Evolutionary conservation across 2,113 vertebrate species (phyloP), one percentile per base, ranked within the genome.

Genomic region (Ranitomeya variabilis): DNA sequence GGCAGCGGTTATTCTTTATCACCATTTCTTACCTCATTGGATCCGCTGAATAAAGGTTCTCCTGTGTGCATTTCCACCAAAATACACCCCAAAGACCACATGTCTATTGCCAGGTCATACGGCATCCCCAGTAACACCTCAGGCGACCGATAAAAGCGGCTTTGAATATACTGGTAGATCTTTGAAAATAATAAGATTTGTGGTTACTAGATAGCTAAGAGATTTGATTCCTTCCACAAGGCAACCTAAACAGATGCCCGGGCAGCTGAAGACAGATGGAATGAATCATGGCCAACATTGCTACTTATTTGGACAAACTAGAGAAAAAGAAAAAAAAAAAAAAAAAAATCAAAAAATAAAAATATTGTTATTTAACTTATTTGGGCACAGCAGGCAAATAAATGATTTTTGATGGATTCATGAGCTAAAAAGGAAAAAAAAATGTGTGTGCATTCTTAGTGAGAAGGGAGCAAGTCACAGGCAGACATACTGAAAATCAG

Each of bases 161-260:
- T 98, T 95, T 98, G 97, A 93, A 98, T 98, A 91, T 98, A 98
- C 95, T 98, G 97, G 91, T 98, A 98, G 92, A 98, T 98, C 97
- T 98, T 90, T 55, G 26, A 79, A 86, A 76, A 86, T 78, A 86
- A 77, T 60, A 86, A 64, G 7, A 59, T 5, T 62, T 15, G 6
- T 31, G 57, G 14, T 60, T 59, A 80, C 55, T 54, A 23, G 64
- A 60, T 12, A 14, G 15, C 13, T 23, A 31, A 74, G 31, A 51
- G 12, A 12, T 6, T 71, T 71, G n/a, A 2, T n/a, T 31, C 67
- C 7, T 66, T 31, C 13, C 67, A 71, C 23, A 31, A 31, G 23
- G 23, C 67, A 15, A 14, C 67, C 26, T 71, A 31, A 31, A 15
- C 67, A 31, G 23, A 3, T 14, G 67, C 26, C 67, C 15, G 31